Conservation (phyloP, 2,113 vertebrate genomes). For the Hystrix brachyura region DNA sequence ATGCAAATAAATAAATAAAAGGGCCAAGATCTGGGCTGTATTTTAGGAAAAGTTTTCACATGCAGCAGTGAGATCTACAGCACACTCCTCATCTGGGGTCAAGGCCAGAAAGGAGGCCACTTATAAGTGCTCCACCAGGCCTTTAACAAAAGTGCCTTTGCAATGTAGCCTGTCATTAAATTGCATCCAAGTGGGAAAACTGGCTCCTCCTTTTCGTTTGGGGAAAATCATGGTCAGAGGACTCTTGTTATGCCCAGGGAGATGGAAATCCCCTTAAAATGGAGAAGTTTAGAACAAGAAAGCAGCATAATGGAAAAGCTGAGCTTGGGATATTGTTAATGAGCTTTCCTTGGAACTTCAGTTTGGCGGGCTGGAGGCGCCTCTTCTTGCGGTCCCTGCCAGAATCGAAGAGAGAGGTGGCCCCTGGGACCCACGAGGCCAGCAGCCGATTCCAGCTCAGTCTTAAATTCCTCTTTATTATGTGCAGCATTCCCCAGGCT, state of each 20-base stretch:
- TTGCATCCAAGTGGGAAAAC: background rate
- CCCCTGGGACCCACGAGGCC: background rate
- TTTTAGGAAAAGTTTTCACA: background rate
- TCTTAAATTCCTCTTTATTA: slow-evolving; percentile 26
- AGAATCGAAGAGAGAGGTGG: background rate
- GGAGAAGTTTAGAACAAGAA: background rate
- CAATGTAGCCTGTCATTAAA: background rate
- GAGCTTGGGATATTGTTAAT: background rate
- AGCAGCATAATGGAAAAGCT: background rate
- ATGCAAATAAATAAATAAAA: background rate
- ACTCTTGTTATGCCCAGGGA: slow-evolving; percentile 35
- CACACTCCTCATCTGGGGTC: background rate
- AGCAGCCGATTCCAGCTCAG: background rate
- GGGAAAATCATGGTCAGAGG: background rate
- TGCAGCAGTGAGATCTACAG: background rate
- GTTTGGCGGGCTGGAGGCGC: background rate
- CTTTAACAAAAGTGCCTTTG: background rate
- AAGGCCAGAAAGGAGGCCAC: background rate
- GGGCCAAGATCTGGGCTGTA: background rate
- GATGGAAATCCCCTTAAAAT: slow-evolving; percentile 50
- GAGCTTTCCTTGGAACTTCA: background rate
- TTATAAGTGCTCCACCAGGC: background rate
- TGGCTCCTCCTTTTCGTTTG: background rate
- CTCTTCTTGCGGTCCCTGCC: background rate
- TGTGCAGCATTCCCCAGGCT: background rate